Conservation (phyloP, 2,888 invertebrate species). For the Tipula vernalis region DNA sequence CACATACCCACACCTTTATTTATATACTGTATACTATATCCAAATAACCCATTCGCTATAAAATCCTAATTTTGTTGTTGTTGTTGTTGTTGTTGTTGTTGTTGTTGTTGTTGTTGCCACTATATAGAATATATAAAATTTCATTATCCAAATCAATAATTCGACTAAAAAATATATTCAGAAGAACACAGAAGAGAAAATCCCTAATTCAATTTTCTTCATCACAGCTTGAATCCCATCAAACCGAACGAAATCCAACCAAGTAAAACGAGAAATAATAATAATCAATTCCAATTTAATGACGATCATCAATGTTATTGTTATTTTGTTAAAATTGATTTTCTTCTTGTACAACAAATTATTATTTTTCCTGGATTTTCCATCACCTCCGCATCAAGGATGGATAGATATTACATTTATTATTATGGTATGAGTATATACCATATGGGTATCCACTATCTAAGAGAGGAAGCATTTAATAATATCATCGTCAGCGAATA, state of each 20-base stretch:
- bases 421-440: neutral
- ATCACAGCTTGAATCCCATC: neutral
- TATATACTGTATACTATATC: neutral
- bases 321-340: neutral
- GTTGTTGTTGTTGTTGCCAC: neutral
- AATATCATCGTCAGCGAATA: neutral
- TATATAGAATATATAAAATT: neutral
- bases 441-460: neutral
- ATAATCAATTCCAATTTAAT: neutral
- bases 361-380: neutral
- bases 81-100: neutral
- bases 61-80: neutral
- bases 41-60: neutral
- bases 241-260: neutral
- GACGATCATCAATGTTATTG: neutral
- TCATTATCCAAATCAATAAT: neutral
- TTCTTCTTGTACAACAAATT: neutral
- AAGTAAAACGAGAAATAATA: neutral
- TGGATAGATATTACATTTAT: too few species aligned
- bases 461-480: neutral
- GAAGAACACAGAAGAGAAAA: neutral
- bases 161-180: neutral
- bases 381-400: neutral
- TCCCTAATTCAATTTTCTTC: constrained; percentile 4
- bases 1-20: neutral